Evolutionary conservation across 35 echinoderm and acorn worm genomes (phyloP).

Genomic region (Chiridota heheva): DNA sequence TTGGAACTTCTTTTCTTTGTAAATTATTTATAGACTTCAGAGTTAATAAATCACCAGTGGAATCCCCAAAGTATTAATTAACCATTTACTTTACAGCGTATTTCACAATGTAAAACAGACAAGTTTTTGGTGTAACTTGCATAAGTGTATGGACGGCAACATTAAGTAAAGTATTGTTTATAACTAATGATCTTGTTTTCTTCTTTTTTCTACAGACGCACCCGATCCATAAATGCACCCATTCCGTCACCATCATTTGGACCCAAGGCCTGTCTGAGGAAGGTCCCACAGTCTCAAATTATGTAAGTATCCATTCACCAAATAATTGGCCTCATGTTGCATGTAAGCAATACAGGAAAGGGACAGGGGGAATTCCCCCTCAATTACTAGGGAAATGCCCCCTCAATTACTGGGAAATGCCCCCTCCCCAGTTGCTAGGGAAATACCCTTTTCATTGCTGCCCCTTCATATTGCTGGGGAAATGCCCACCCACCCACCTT

Average conservation of each 20-base stretch:
- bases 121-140: no score
- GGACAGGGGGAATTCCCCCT: neutral
- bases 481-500: no score
- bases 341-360: neutral
- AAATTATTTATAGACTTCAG: no score
- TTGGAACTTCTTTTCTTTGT: no score
- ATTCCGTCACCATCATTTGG: constrained; percentile 86
- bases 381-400: neutral
- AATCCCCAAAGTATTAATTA: no score
- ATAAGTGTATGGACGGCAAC: no score
- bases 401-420: neutral
- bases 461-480: neutral
- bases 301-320: constrained; percentile 73
- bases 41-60: no score
- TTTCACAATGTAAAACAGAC: no score
- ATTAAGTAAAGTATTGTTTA: no score
- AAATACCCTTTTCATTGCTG: neutral
- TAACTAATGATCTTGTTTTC: neutral
- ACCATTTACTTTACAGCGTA: no score
- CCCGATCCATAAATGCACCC: constrained; percentile 94
- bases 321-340: no score
- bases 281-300: constrained; percentile 88
- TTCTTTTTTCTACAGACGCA: constrained; percentile 67
- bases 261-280: constrained; percentile 89
- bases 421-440: neutral